A percentile compares a stretch with the other conserved stretches of the same genome.
These are phyloP conservation scores for Andricus curvator DNA, from an alignment of 2,888 invertebrate species.

Conservation along the genomic window DNA sequence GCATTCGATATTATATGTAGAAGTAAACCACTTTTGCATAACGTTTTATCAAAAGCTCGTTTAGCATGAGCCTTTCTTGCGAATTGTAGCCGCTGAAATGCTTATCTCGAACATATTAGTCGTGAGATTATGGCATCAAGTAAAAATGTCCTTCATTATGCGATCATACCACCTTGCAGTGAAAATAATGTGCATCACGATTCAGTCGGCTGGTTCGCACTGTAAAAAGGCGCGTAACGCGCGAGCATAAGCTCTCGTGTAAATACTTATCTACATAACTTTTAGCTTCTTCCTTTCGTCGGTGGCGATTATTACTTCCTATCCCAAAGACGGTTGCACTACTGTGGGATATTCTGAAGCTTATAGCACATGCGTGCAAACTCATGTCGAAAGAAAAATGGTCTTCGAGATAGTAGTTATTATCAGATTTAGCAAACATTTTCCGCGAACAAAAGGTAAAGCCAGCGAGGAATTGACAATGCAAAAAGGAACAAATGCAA, in stretches of 20 bases:
- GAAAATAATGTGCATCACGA: background rate
- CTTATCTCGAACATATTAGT: slow-evolving; percentile 30
- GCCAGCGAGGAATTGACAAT: background rate
- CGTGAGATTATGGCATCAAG: background rate
- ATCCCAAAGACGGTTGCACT: slow-evolving; percentile 1
- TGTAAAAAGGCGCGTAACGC: slow-evolving; percentile 26
- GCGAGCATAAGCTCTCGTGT: background rate
- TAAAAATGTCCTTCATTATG: slow-evolving; percentile 28
- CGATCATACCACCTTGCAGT: slow-evolving; percentile 29
- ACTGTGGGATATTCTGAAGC: slow-evolving; percentile 26
- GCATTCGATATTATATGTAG: background rate
- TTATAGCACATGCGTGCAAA: slow-evolving; percentile 27
- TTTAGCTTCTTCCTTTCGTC: slow-evolving; percentile 37
- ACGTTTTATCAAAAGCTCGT: background rate
- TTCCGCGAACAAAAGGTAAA: slow-evolving; percentile 2
- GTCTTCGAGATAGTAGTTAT: background rate
- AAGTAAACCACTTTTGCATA: background rate
- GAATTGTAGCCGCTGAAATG: slow-evolving; percentile 14
- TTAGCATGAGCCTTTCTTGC: background rate
- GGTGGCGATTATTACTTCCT: slow-evolving; percentile 29
- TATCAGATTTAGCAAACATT: slow-evolving; percentile 29
- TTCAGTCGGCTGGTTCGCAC: background rate
- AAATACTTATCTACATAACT: slow-evolving; percentile 33
- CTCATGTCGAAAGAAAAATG: slow-evolving; percentile 3
- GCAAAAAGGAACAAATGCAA: background rate